A percentile compares a stretch with the other conserved stretches of the same genome.
These are phyloP conservation scores for Pycnomerus fuliginosus DNA, from an alignment of 2,888 invertebrate genomes.

Conservation along the genomic window DNA sequence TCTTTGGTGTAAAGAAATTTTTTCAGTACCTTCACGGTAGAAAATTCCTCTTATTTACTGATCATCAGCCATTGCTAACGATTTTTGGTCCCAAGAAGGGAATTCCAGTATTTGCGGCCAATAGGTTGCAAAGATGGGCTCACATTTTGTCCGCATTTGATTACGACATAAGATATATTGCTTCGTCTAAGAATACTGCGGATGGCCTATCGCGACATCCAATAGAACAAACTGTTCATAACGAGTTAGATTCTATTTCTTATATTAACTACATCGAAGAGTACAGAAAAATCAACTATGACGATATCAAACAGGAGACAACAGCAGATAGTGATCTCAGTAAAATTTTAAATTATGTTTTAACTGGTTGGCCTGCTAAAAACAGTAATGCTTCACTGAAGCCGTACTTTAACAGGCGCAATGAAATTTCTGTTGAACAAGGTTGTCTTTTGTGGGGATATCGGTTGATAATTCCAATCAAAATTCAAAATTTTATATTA, in stretches of 20 bases:
- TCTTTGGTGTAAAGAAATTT: constrained; percentile 43
- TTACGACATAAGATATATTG: constrained; percentile 25
- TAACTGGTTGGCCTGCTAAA: constrained; percentile 3
- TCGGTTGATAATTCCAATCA: constrained; percentile 1
- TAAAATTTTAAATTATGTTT: constrained; percentile 1
- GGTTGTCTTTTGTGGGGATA: constrained; percentile 2
- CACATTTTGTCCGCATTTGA: constrained; percentile 27
- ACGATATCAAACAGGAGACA: constrained; percentile 2
- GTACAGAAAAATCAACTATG: constrained; percentile 2
- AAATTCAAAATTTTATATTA: neutral
- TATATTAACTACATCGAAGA: too few relatives aligned
- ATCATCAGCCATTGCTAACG: constrained; percentile 38
- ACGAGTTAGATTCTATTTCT: too few relatives aligned
- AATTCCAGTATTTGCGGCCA: constrained; percentile 40
- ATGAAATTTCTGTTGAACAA: constrained; percentile 4
- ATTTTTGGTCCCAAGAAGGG: constrained; percentile 39
- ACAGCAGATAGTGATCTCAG: neutral
- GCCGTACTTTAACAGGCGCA: neutral
- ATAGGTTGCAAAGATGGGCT: constrained; percentile 26
- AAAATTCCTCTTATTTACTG: constrained; percentile 41
- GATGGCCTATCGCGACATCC: constrained; percentile 31
- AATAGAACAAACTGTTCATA: too few relatives aligned
- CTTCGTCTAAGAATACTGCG: constrained; percentile 22
- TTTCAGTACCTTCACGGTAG: constrained; percentile 43
- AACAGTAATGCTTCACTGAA: neutral